Evolutionary conservation across 2,797 vertebrate species (phyloP), one percentile per base, ranked within the genome.

Genomic region (Clarias fuscus): DNA sequence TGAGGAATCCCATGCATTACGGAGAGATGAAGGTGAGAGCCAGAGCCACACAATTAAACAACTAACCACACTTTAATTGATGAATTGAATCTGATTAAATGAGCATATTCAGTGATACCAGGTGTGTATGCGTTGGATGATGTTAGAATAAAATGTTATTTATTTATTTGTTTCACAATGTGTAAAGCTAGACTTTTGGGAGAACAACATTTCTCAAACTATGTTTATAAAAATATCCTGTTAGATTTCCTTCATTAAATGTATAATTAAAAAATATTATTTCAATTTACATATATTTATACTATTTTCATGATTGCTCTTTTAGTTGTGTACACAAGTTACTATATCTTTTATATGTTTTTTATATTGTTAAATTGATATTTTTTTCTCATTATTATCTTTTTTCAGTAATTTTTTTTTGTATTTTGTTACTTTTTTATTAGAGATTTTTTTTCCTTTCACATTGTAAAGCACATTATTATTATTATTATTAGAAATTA

Each of bases 1-100:
- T 98, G 62, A 96, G 96, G 87, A 99, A 98, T 86, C 91, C 91
- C 0, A 91, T 98, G 2, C 98, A 99, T 91, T 97, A 95, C 0
- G 97, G 98, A 7, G 96, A 97, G 89, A 99, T 98, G 97, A 95
- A 97, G 96, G 98, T 98, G 37, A 78, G 70, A 18, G 2, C 14
- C 0, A 61, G 22, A 56, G 58, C 22, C 71, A 73, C 43, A 15
- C 48, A 48, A 11, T 48, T 2, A 48, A 48, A 48, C 48, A 53
- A 53, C 13, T 53, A 53, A 53, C 48, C 13, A 53, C 48, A 53
- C 48, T 3, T 14, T 53, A 53, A 53, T 53, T 14, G 48, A 8
- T 15, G 5, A 33, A 30, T 48, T 11, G 43, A 70, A n/a, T 58
- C 59, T 81, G 37, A 4, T 37, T 78, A 61, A 3, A 56, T 58